phyloP scores from a whole-genome alignment of 2,888 invertebrate genomes.

The Phyto melanocephala region DNA sequence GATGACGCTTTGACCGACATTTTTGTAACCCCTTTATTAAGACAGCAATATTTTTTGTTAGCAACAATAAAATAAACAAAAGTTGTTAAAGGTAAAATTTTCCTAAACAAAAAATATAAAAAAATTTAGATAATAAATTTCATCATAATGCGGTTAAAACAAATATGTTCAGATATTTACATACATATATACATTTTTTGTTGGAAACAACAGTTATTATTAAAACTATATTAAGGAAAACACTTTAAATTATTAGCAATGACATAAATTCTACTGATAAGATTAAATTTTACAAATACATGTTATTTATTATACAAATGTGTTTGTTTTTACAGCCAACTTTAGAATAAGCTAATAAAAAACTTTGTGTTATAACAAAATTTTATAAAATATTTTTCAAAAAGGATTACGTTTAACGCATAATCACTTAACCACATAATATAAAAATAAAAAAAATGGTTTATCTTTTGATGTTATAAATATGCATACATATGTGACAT shows the following conservation, averaged over 20 bases:
- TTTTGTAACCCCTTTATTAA: no score
- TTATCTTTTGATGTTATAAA: not conserved
- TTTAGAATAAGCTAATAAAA: not conserved
- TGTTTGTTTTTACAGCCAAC: not conserved
- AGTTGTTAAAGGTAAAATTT: no score
- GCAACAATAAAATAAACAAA: no score
- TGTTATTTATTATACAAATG: not conserved
- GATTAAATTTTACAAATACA: constrained; percentile 10
- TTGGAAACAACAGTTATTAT: not conserved
- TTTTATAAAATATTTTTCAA: no score
- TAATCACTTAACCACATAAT: not conserved
- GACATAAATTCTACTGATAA: constrained; percentile 1
- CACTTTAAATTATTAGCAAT: not conserved
- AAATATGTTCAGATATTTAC: not conserved
- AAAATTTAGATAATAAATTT: constrained; percentile 17
- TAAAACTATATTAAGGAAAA: not conserved
- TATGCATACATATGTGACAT: not conserved
- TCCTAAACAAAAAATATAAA: not conserved
- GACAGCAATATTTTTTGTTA: no score
- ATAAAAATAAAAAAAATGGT: not conserved
- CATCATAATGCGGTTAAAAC: constrained; percentile 26
- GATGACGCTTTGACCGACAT: no score
- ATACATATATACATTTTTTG: not conserved
- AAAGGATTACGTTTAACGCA: not conserved
- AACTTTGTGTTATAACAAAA: not conserved